These are phyloP conservation scores for Salminus brasiliensis DNA, from an alignment of 2,113 vertebrate species.

Conservation along the genomic window DNA sequence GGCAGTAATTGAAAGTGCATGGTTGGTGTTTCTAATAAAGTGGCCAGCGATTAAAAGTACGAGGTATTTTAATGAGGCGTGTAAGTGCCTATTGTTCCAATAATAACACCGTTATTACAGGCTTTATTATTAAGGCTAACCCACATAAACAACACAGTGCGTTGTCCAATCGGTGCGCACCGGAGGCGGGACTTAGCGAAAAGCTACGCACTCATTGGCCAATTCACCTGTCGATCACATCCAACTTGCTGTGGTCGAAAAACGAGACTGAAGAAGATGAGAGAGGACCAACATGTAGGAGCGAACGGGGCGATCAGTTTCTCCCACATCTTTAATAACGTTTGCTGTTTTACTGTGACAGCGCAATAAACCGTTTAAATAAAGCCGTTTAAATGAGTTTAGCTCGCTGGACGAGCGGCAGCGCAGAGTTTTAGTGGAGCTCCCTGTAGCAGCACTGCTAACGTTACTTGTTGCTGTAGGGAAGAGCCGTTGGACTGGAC, in stretches of 20 bases:
- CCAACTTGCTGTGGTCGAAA: neutral
- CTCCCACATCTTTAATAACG: neutral
- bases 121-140: no score
- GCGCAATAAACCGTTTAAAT: neutral
- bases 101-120: neutral
- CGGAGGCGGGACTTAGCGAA: neutral
- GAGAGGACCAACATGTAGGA: neutral
- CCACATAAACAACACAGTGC: neutral
- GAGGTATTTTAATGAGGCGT: no score
- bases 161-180: conserved; percentile 9
- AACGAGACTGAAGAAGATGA: neutral
- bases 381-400: no score
- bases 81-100: no score
- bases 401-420: neutral
- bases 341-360: neutral
- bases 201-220: neutral
- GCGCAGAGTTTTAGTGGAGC: neutral
- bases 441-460: neutral
- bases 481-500: neutral
- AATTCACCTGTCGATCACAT: neutral
- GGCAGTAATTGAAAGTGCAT: no score
- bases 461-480: neutral
- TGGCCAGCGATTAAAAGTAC: no score
- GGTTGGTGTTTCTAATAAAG: no score
- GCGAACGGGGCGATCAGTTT: neutral